These are phyloP conservation scores for Agriopis leucophaearia DNA, from an alignment of 2,888 invertebrate genomes.

Conservation along the genomic window DNA sequence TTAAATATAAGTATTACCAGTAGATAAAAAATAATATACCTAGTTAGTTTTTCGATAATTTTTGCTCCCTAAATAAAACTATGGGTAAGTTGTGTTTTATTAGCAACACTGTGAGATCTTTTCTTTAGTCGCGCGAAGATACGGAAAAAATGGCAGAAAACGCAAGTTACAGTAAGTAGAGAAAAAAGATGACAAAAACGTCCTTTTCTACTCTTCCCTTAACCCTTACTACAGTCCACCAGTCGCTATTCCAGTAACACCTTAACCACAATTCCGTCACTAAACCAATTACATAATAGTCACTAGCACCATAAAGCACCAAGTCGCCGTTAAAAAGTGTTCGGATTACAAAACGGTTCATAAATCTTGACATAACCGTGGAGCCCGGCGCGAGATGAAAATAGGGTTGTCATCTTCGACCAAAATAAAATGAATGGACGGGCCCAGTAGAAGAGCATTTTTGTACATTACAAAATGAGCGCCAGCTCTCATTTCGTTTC, in stretches of 20 bases:
- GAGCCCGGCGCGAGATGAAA: slow-evolving; percentile 31
- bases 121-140: too few relatives aligned
- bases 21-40: too few relatives aligned
- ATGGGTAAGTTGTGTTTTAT: too few relatives aligned
- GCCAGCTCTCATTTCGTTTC: too few relatives aligned
- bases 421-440: too few relatives aligned
- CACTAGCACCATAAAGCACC: slow-evolving; percentile 37
- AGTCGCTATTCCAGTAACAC: slow-evolving; percentile 6
- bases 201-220: background rate
- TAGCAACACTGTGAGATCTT: too few relatives aligned
- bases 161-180: background rate
- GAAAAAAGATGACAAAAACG: background rate
- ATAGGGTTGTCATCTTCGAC: slow-evolving; percentile 43
- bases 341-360: slow-evolving; percentile 62
- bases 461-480: too few relatives aligned
- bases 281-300: slow-evolving; percentile 46
- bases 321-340: slow-evolving; percentile 54
- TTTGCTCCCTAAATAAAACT: too few relatives aligned
- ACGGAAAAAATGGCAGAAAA: too few relatives aligned
- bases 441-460: too few relatives aligned
- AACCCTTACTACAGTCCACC: background rate
- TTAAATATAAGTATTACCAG: too few relatives aligned
- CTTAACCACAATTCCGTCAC: slow-evolving; percentile 25
- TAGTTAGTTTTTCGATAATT: too few relatives aligned
- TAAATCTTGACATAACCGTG: slow-evolving; percentile 66